Evolutionary conservation across 2,113 vertebrate genomes (phyloP), one percentile per base, ranked within the genome.

Genomic region (Myxocyprinus asiaticus): DNA sequence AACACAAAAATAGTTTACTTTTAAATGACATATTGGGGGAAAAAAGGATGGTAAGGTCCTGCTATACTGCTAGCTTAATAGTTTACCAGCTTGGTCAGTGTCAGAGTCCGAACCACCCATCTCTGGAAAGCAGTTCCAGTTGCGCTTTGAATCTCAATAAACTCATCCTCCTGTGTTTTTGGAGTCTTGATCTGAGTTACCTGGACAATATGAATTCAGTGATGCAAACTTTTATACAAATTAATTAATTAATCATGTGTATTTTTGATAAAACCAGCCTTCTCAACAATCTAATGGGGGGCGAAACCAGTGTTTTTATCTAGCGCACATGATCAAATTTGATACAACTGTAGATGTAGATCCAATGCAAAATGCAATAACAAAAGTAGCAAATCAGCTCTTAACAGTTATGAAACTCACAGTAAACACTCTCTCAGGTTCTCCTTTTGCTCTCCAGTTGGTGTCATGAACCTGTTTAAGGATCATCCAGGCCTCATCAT

Each of bases 401-500:
- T 69, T 56, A 51, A 15, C n/a, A 43, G 51, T 6, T 2, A 6
- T 33, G 22, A 1, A n/a, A 87, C 96, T 95, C 87, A 98, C 97
- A 11, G 96, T 97, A 69, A 99, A 99, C 42, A 99, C 97, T 84
- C 95, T 94, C 79, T 98, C 97, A 0, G 97, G 97, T 80, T 96
- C 88, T 0, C 97, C 97, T 78, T 97, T 98, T 5, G 96, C 96
- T 51, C 96, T 86, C 96, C 98, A 98, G 89, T 98, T 99, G 80
- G 96, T 98, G 87, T 99, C 97, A 9, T 99, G 97, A 59, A 99
- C 94, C 45, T 94, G 93, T 83, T 99, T 99, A 70, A 99, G 95
- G 80, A 99, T 97, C 97, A 99, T 99, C 97, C 97, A 99, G 15
- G 97, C 97, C 85, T 99, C 96, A 0, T 98, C 97, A 0, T 99